Conservation (phyloP, 2,113 vertebrate genomes). For the Okapia johnstoni region DNA sequence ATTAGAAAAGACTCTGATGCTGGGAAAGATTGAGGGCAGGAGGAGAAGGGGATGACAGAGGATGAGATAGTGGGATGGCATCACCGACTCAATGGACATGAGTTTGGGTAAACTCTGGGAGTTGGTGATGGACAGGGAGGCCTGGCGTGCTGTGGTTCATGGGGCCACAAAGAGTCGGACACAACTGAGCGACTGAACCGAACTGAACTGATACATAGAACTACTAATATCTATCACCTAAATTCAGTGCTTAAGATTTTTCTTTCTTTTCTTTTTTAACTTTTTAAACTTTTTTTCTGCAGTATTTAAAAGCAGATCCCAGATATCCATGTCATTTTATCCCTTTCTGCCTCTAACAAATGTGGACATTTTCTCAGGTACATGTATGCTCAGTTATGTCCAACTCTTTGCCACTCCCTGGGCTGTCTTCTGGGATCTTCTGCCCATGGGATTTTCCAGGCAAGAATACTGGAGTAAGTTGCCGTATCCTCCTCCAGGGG, state of each 20-base stretch:
- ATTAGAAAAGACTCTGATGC: neutral
- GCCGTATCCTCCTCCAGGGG: too few relatives aligned
- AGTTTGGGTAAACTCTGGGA: neutral
- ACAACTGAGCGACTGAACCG: neutral
- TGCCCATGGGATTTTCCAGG: too few relatives aligned
- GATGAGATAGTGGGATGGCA: neutral
- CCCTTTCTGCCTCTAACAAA: neutral
- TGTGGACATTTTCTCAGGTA: neutral
- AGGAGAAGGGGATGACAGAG: neutral
- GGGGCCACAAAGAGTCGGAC: neutral
- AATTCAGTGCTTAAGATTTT: neutral
- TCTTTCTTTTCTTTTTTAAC: neutral
- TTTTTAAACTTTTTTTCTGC: neutral
- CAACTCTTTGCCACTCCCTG: too few relatives aligned
- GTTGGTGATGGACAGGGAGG: neutral
- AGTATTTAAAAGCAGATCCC: neutral
- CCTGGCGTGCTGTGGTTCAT: neutral
- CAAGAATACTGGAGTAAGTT: too few relatives aligned
- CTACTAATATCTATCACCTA: neutral
- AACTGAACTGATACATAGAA: neutral
- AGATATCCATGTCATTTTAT: neutral
- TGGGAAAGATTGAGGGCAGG: neutral
- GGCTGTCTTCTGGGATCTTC: too few relatives aligned
- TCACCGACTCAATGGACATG: neutral
- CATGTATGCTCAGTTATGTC: neutral